phyloP scores from a whole-genome alignment of 2,113 vertebrate genomes.

The Hydrochoerus hydrochaeris region DNA sequence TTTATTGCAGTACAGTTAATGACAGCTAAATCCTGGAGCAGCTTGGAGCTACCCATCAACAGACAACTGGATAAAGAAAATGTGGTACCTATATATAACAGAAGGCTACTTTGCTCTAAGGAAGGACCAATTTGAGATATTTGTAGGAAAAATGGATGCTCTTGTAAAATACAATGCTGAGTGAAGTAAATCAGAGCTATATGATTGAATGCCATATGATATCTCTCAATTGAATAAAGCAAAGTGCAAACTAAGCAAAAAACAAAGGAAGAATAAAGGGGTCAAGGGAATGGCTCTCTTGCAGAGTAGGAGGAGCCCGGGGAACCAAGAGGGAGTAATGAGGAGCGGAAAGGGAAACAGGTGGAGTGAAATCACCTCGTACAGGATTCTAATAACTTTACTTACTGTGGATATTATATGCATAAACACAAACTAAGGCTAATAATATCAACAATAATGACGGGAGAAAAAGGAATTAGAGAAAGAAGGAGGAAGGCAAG shows the following conservation, averaged over 20 bases:
- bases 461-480: not conserved
- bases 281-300: not conserved
- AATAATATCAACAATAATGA: not conserved
- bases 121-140: not conserved
- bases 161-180: not conserved
- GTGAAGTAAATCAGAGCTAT: not conserved
- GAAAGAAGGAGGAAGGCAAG: not conserved
- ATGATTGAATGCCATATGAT: not conserved
- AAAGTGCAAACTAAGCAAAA: not conserved
- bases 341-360: not conserved
- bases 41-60: not conserved
- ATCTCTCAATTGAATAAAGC: not conserved
- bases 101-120: not conserved
- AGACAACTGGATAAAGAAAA: not conserved
- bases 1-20: not conserved
- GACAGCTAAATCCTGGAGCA: not conserved
- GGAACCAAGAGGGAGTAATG: not conserved
- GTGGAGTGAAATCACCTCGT: not conserved
- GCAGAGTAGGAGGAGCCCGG: not conserved
- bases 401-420: not conserved
- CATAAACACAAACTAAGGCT: not conserved
- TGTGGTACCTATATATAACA: not conserved
- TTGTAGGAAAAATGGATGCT: not conserved
- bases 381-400: not conserved
- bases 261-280: not conserved